Conservation (phyloP, 2,888 invertebrate species). For the Diabrotica balteata region DNA sequence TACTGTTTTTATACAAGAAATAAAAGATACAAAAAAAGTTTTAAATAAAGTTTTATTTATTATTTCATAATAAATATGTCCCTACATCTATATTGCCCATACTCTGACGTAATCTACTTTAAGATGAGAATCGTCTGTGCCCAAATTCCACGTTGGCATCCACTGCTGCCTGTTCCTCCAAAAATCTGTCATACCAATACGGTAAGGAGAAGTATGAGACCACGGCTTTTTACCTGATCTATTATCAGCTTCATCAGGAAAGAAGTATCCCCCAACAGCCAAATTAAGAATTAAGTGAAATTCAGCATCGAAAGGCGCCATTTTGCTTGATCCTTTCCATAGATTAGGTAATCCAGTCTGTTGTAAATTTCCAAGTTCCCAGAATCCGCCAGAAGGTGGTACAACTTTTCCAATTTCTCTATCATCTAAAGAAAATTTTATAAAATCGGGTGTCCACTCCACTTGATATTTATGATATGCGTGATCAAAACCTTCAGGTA, state of each 20-base stretch:
- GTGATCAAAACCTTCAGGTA: constrained; percentile 61
- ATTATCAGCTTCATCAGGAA: constrained; percentile 68
- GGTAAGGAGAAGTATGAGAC: constrained; percentile 57
- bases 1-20: too few relatives aligned
- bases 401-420: constrained; percentile 62
- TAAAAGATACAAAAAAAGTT: too few relatives aligned
- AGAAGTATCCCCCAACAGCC: constrained; percentile 68
- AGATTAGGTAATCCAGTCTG: constrained; percentile 63
- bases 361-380: constrained; percentile 68
- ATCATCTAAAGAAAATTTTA: constrained; percentile 65
- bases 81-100: constrained; percentile 56
- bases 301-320: constrained; percentile 75
- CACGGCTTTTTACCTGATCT: constrained; percentile 66
- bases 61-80: too few relatives aligned
- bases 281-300: constrained; percentile 68
- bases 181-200: constrained; percentile 66
- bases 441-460: constrained; percentile 69
- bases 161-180: constrained; percentile 66
- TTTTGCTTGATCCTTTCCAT: constrained; percentile 63
- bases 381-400: constrained; percentile 68
- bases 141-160: constrained; percentile 67
- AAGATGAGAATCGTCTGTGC: constrained; percentile 64
- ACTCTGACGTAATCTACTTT: constrained; percentile 73
- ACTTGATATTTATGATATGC: constrained; percentile 71
- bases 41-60: too few relatives aligned